These are phyloP conservation scores for Andrena cerasifolii DNA, from an alignment of 1,140 invertebrate genomes.

Conservation along the genomic window DNA sequence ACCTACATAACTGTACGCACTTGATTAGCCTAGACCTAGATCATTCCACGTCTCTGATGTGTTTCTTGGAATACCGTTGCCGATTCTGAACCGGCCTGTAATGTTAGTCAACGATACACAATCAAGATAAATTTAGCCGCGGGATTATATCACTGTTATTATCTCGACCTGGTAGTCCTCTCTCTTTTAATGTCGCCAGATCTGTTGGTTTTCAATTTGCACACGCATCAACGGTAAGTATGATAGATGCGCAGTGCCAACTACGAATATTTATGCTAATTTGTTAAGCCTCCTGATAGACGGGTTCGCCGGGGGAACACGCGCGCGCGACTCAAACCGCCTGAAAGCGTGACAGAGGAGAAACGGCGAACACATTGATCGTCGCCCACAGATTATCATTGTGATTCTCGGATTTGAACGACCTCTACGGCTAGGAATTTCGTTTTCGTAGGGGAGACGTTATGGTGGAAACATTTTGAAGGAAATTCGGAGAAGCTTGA, in stretches of 20 bases:
- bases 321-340: slow-evolving; percentile 1
- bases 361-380: slow-evolving; percentile 44
- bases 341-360: slow-evolving; percentile 43
- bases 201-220: slow-evolving; percentile 48
- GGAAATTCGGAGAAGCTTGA: too few species aligned
- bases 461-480: too few species aligned
- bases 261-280: slow-evolving; percentile 52
- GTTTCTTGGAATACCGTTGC: too few species aligned
- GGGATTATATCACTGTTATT: not conserved
- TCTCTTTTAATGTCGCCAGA: slow-evolving; percentile 11
- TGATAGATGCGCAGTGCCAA: slow-evolving; percentile 33
- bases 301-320: slow-evolving; percentile 15
- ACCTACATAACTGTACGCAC: too few species aligned
- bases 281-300: slow-evolving; percentile 46
- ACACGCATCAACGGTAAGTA: slow-evolving; percentile 18
- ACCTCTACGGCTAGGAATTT: not conserved
- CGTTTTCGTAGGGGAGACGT: too few species aligned
- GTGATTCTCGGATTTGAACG: slow-evolving; percentile 40
- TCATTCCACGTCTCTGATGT: too few species aligned
- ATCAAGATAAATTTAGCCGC: not conserved
- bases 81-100: not conserved
- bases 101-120: not conserved
- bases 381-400: slow-evolving; percentile 44
- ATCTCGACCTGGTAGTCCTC: not conserved
- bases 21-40: too few species aligned